These are phyloP conservation scores for Enoplosus armatus DNA, from an alignment of 2,797 vertebrate genomes.

Conservation along the genomic window DNA sequence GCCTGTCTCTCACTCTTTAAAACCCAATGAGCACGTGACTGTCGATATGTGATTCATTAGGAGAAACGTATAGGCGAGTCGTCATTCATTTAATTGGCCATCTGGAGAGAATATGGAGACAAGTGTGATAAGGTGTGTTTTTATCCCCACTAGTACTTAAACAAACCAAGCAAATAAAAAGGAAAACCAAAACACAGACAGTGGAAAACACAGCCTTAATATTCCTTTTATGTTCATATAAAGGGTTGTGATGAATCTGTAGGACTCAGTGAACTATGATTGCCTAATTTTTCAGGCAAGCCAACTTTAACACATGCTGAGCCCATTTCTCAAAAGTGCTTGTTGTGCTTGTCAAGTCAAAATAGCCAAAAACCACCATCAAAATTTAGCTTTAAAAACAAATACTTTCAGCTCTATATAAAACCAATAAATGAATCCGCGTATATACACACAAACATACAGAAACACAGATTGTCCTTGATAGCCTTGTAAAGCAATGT, in stretches of 20 bases:
- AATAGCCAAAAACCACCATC: background rate
- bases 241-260: background rate
- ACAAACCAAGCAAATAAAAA: background rate
- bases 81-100: background rate
- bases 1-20: conserved; percentile 39
- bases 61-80: background rate
- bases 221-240: background rate
- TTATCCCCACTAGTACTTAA: background rate
- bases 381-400: background rate
- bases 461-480: background rate
- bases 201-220: background rate
- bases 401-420: background rate
- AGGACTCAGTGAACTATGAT: background rate
- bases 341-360: background rate
- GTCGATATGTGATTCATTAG: conserved; percentile 20
- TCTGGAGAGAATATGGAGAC: background rate
- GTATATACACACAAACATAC: background rate
- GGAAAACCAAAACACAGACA: background rate
- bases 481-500: conserved; percentile 19
- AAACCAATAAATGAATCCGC: background rate
- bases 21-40: conserved; percentile 24
- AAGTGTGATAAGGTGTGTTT: background rate
- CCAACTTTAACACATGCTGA: background rate
- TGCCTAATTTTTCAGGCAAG: background rate
- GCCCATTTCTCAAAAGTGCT: background rate